Evolutionary conservation across 1,140 invertebrate genomes (phyloP), one percentile per base, ranked within the genome.

Genomic region (Zaprionus ghesquierei): DNA sequence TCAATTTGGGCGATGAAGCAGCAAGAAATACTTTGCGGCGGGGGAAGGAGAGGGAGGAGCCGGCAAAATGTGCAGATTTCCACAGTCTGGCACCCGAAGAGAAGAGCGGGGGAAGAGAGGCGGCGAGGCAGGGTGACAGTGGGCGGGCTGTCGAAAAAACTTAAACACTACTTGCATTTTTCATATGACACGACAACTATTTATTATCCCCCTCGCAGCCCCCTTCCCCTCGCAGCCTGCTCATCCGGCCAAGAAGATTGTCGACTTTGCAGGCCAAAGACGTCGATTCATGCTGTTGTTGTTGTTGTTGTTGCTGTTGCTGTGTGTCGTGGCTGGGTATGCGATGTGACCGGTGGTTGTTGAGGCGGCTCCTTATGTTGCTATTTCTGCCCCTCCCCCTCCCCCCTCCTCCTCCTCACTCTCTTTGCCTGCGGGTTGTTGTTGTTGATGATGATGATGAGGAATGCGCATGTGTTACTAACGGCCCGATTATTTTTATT

Each of bases 401-500:
- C 2, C 44, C 5, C 13, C 50, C 49, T 61, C 53, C 33, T 66
- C 27, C 20, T 44, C 23, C 46, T 54, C 23, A 1, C 0, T 23
- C 13, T 6, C 25, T 5, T 5, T 25, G 25, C 33, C 6, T 12
- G 35, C 35, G 10, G 62, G 31, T 46, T 15, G 23, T 46, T 64
- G 75, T 51, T 66, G 59, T 29, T 63, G 46, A 51, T 75, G 81
- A 71, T 86, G 82, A 86, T 86, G 82, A 81, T 82, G 82, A 89
- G 89, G 81, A 79, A 79, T 87, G 84, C 84, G 87, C 84, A 87
- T 87, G 84, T 87, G 84, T 75, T 87, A 35, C 79, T 87, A 87
- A 87, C 84, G 84, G 84, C 69, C 73, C 84, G 84, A 87, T 87
- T 87, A 89, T 87, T 89, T 87, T 87, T 87, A 87, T 87, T 87